phyloP scores from a whole-genome alignment of 2,113 vertebrate genomes.

The Forbesichthys agassizii region DNA sequence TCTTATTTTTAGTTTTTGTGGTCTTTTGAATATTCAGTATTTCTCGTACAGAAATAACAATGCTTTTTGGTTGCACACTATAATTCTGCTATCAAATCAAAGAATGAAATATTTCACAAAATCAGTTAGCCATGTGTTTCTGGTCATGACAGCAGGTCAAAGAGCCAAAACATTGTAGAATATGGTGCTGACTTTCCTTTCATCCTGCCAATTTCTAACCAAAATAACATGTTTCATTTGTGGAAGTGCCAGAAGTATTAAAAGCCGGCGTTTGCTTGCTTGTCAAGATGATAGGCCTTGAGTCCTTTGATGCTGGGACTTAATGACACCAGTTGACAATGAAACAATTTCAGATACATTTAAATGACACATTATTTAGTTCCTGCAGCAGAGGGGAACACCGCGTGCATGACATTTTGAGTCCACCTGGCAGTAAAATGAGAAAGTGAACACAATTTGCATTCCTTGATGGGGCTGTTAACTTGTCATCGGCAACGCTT shows the following conservation, averaged over 20 bases:
- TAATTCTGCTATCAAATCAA: neutral
- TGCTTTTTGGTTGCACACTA: too few relatives aligned
- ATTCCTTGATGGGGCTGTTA: conserved; percentile 57
- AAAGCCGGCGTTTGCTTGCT: conserved; percentile 49
- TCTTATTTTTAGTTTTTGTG: neutral
- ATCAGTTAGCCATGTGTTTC: neutral
- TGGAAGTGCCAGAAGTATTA: conserved; percentile 26
- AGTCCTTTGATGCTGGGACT: conserved; percentile 39
- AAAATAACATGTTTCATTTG: conserved; percentile 31
- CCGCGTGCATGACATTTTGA: conserved; percentile 57
- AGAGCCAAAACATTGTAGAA: neutral
- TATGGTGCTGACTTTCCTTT: neutral
- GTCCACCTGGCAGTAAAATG: conserved; percentile 65
- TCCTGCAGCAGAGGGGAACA: conserved; percentile 35
- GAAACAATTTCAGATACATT: conserved; percentile 49
- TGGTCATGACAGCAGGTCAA: conserved; percentile 6
- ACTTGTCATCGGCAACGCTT: conserved; percentile 64
- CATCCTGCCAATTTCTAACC: conserved; percentile 7
- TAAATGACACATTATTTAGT: conserved; percentile 60
- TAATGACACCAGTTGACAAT: conserved; percentile 52
- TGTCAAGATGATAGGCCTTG: conserved; percentile 52
- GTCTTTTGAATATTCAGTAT: neutral
- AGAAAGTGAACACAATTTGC: conserved; percentile 58
- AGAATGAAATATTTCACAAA: neutral
- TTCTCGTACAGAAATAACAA: neutral